Evolutionary conservation across 2,113 vertebrate genomes (phyloP).

Genomic region (Notothenia rossii): DNA sequence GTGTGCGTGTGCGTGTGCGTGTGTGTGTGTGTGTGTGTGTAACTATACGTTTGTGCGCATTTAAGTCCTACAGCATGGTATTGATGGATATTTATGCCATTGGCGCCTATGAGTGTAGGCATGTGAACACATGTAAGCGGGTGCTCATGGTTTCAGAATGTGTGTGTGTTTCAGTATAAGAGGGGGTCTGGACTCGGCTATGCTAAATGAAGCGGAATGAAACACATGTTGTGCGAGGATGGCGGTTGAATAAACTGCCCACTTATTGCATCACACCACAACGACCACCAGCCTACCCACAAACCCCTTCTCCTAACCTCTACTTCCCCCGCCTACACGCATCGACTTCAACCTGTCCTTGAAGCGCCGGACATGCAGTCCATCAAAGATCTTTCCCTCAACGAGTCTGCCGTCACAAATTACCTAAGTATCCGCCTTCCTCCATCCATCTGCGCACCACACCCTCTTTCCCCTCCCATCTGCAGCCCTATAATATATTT

Average conservation of each 20-base stretch:
- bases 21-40: too few relatives aligned
- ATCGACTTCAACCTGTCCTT: slow-evolving; percentile 67
- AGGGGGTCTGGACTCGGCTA: slow-evolving; percentile 30
- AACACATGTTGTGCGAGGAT: slow-evolving; percentile 65
- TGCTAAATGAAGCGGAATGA: slow-evolving; percentile 67
- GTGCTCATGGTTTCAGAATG: slow-evolving; percentile 16
- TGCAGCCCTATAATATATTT: slow-evolving; percentile 42
- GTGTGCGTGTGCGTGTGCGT: too few relatives aligned
- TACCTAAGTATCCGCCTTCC: slow-evolving; percentile 46
- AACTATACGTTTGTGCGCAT: not conserved
- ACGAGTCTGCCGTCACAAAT: slow-evolving; percentile 68
- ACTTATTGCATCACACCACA: slow-evolving; percentile 69
- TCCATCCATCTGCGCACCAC: slow-evolving; percentile 30
- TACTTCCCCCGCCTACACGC: not conserved
- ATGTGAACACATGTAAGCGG: slow-evolving; percentile 35
- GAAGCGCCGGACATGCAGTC: slow-evolving; percentile 58
- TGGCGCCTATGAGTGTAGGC: slow-evolving; percentile 16
- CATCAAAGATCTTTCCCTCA: slow-evolving; percentile 64
- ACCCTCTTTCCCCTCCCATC: slow-evolving; percentile 34
- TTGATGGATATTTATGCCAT: slow-evolving; percentile 57
- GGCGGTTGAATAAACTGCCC: slow-evolving; percentile 65
- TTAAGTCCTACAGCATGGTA: slow-evolving; percentile 35
- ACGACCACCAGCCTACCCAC: not conserved
- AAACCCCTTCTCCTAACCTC: slow-evolving; percentile 27
- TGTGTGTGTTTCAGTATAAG: slow-evolving; percentile 19